Evolutionary conservation across 2,113 vertebrate genomes (phyloP).

Genomic region (Sceloporus undulatus): DNA sequence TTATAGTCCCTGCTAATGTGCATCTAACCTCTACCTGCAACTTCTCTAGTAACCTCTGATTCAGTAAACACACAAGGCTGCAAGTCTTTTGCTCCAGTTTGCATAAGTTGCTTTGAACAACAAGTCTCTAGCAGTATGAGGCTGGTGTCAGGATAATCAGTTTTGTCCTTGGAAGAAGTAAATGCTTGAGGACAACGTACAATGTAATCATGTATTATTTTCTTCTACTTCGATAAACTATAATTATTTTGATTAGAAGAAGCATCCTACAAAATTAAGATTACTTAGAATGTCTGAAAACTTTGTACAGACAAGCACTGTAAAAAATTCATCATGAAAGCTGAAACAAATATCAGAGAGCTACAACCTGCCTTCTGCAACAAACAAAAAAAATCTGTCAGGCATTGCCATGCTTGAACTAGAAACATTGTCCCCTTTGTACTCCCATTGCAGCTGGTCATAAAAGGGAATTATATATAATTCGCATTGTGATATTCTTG

Average conservation of each 20-base stretch:
- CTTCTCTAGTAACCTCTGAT: not conserved
- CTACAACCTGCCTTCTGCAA: not conserved
- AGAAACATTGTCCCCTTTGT: not conserved
- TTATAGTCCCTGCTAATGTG: too few species aligned
- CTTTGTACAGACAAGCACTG: constrained; percentile 54
- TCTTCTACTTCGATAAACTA: constrained; percentile 55
- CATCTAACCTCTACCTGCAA: too few species aligned
- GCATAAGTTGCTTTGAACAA: not conserved
- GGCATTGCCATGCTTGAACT: not conserved
- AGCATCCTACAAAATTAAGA: constrained; percentile 58
- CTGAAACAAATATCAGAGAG: constrained; percentile 23
- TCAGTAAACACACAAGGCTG: not conserved
- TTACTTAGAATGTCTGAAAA: constrained; percentile 51
- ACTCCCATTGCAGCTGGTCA: not conserved
- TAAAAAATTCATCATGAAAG: constrained; percentile 37
- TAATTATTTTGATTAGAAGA: constrained; percentile 68
- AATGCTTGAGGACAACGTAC: constrained; percentile 40
- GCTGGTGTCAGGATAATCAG: constrained; percentile 13
- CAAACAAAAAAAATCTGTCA: not conserved
- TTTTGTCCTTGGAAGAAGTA: constrained; percentile 41
- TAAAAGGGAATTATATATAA: not conserved
- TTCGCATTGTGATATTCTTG: not conserved
- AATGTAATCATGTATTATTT: constrained; percentile 45
- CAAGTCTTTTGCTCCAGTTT: not conserved
- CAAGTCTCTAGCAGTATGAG: not conserved